Percentiles rank a stretch among this genome's conserved stretches.
Conservation (phyloP, 2,113 vertebrate species). For the Nothocercus julius region DNA sequence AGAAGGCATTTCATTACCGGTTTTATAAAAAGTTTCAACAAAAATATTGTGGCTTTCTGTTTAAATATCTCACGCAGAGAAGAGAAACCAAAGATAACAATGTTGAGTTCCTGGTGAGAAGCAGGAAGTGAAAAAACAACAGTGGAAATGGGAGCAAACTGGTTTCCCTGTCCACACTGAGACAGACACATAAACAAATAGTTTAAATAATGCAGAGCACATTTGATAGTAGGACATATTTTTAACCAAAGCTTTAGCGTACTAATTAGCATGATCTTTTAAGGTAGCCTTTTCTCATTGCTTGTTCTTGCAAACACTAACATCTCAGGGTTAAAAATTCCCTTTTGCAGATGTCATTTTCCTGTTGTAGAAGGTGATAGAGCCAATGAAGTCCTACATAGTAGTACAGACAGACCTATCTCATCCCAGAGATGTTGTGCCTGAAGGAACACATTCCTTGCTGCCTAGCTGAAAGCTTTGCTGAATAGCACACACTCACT, state of each 20-base stretch:
- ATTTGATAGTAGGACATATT: neutral
- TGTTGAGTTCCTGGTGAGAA: neutral
- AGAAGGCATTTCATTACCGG: neutral
- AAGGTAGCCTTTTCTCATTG: neutral
- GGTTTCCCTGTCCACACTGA: neutral
- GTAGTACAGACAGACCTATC: neutral
- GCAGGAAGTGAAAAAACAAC: constrained; percentile 45
- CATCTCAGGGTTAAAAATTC: neutral
- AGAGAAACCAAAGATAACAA: constrained; percentile 55
- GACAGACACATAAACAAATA: neutral
- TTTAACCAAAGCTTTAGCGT: neutral
- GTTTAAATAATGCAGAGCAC: neutral
- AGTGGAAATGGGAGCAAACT: neutral
- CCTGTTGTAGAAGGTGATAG: neutral
- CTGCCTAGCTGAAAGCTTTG: neutral
- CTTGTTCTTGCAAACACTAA: neutral
- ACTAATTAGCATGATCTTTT: neutral
- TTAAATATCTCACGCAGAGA: constrained; percentile 43
- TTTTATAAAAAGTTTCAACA: constrained; percentile 34
- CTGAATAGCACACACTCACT: neutral
- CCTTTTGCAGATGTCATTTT: neutral
- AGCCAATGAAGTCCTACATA: neutral
- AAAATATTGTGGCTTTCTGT: constrained; percentile 58
- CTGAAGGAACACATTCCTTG: neutral
- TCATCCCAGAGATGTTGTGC: neutral